phyloP scores from a whole-genome alignment of 2,888 invertebrate genomes.

The Holacanthella duospinosa region DNA sequence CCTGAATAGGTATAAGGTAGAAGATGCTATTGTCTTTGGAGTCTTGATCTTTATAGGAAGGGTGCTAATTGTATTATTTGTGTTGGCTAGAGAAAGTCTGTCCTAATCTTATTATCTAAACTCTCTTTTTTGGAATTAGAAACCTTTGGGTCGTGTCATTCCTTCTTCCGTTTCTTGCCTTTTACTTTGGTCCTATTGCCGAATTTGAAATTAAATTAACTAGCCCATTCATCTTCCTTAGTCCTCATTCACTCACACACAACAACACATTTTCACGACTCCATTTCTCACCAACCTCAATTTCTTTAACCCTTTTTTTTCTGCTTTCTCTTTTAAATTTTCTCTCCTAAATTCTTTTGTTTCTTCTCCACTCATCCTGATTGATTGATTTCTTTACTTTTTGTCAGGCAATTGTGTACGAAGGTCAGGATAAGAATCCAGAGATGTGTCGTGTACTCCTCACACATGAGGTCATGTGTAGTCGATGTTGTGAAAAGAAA shows the following conservation, averaged over 20 bases:
- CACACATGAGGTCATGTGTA: conserved; percentile 98
- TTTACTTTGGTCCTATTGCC: conserved; percentile 26
- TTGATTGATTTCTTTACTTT: too few relatives aligned
- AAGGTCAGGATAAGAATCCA: conserved; percentile 99
- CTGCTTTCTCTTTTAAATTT: neutral
- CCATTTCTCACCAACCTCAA: too few relatives aligned
- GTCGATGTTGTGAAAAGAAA: conserved; percentile 99
- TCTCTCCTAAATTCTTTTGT: neutral
- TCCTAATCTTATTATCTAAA: conserved; percentile 30
- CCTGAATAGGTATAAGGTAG: too few relatives aligned
- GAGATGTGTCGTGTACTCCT: conserved; percentile 98
- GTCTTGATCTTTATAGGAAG: conserved; percentile 8
- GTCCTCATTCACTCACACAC: neutral
- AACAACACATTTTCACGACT: neutral
- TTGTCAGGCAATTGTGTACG: conserved; percentile 97
- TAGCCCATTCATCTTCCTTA: conserved; percentile 4
- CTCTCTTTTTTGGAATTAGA: neutral
- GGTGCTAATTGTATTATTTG: conserved; percentile 46
- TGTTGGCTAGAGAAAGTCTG: conserved; percentile 36
- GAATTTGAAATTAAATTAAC: neutral
- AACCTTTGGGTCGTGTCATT: neutral
- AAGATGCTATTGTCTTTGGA: too few relatives aligned
- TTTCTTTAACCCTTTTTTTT: too few relatives aligned
- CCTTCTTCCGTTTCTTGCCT: neutral
- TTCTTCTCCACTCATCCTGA: neutral